Evolutionary conservation across 2,888 invertebrate genomes (phyloP).

Genomic region (Agrochola macilenta): DNA sequence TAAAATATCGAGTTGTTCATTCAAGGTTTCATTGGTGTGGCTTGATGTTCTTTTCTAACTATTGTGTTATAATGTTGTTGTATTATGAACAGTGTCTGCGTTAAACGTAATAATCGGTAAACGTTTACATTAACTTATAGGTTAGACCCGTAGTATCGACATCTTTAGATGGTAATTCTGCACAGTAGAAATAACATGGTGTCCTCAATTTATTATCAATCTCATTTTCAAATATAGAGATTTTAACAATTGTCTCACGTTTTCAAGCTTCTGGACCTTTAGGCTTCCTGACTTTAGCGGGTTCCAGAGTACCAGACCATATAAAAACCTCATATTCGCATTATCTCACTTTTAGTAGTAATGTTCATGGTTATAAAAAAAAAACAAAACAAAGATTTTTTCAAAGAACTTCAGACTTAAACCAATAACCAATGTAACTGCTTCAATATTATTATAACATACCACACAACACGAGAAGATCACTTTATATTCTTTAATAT

Average conservation of each 20-base stretch:
- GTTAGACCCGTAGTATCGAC: too few relatives aligned
- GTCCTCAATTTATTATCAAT: too few relatives aligned
- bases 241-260: too few relatives aligned
- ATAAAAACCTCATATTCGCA: not conserved
- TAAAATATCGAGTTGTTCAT: not conserved
- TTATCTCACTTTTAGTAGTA: not conserved
- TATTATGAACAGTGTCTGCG: not conserved
- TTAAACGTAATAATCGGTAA: too few relatives aligned
- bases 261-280: too few relatives aligned
- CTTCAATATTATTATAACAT: not conserved
- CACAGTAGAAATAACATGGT: too few relatives aligned
- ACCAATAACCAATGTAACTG: not conserved
- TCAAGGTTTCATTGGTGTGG: too few relatives aligned
- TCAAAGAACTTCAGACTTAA: not conserved
- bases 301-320: not conserved
- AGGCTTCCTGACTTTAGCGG: not conserved
- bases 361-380: not conserved
- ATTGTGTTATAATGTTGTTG: too few relatives aligned
- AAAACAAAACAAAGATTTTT: not conserved
- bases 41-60: not conserved
- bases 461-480: not conserved
- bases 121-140: too few relatives aligned
- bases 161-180: too few relatives aligned
- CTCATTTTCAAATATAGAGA: too few relatives aligned
- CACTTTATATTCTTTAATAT: slow-evolving; percentile 17